Conservation (phyloP, 2,888 invertebrate species). For the Acanthopleura granulata region DNA sequence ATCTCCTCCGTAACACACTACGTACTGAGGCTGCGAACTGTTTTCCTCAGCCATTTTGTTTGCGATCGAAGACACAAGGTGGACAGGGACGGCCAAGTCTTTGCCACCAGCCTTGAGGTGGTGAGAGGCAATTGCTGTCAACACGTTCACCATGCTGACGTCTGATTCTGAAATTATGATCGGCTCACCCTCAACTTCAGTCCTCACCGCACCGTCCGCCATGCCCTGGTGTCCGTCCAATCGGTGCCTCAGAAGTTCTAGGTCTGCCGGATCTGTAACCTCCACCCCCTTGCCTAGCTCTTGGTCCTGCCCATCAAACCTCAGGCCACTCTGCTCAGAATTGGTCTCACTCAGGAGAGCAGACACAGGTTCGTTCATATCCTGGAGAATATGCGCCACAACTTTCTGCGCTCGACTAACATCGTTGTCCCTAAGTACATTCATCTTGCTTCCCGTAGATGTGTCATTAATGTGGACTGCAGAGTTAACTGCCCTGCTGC, state of each 20-base stretch:
- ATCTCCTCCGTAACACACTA: constrained; percentile 24
- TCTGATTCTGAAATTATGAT: constrained; percentile 22
- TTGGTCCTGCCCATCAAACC: background rate
- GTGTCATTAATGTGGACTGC: background rate
- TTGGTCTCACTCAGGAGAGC: constrained; percentile 18
- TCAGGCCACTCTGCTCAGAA: constrained; percentile 6
- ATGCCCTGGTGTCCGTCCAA: background rate
- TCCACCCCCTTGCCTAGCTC: background rate
- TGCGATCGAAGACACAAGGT: background rate
- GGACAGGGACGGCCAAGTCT: background rate
- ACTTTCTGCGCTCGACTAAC: constrained; percentile 18
- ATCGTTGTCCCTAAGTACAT: background rate
- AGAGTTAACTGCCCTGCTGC: background rate
- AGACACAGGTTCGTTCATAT: constrained; percentile 48
- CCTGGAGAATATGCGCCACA: constrained; percentile 43
- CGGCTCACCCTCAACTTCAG: background rate
- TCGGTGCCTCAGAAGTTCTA: constrained; percentile 1
- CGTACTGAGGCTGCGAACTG: constrained; percentile 1
- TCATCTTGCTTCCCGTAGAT: background rate
- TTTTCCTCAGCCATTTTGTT: background rate
- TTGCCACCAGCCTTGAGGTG: constrained; percentile 34
- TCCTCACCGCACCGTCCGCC: background rate
- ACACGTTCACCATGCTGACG: constrained; percentile 53
- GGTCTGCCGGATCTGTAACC: background rate
- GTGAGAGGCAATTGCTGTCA: constrained; percentile 54